phyloP scores from a whole-genome alignment of 2,888 invertebrate species.

The Rhagonycha fulva region DNA sequence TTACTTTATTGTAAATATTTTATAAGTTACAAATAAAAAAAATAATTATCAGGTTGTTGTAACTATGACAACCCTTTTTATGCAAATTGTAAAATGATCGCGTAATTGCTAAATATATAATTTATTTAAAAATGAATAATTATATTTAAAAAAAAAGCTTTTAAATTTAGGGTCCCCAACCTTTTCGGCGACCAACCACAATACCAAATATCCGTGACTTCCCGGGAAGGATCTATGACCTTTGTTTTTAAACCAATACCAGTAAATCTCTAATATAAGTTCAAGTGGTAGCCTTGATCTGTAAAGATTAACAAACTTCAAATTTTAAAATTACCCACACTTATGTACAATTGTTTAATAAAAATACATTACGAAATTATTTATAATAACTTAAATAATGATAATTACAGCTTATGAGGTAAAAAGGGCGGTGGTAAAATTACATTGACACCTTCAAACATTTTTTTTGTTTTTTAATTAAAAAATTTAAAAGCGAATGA shows the following conservation, averaged over 20 bases:
- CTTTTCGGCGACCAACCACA: neutral
- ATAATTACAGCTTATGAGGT: neutral
- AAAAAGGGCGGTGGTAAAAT: too few relatives aligned
- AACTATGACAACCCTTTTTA: neutral
- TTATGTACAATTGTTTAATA: constrained; percentile 6
- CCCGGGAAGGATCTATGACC: neutral
- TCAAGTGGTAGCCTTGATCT: neutral
- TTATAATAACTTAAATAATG: neutral
- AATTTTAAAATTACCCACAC: neutral
- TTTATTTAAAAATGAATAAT: neutral
- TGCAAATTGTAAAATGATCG: neutral
- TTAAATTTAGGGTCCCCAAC: neutral
- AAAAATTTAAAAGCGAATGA: too few relatives aligned
- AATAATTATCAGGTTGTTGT: neutral
- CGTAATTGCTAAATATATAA: neutral
- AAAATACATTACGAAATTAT: neutral
- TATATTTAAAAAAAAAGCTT: neutral
- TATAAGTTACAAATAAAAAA: neutral
- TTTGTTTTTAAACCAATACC: neutral
- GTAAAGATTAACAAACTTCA: neutral
- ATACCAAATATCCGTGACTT: neutral
- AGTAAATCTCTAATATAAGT: neutral
- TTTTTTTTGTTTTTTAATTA: neutral
- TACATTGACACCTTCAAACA: too few relatives aligned
- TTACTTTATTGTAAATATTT: neutral